Conservation (phyloP, 2,888 invertebrate genomes). For the Malacosoma neustria region DNA sequence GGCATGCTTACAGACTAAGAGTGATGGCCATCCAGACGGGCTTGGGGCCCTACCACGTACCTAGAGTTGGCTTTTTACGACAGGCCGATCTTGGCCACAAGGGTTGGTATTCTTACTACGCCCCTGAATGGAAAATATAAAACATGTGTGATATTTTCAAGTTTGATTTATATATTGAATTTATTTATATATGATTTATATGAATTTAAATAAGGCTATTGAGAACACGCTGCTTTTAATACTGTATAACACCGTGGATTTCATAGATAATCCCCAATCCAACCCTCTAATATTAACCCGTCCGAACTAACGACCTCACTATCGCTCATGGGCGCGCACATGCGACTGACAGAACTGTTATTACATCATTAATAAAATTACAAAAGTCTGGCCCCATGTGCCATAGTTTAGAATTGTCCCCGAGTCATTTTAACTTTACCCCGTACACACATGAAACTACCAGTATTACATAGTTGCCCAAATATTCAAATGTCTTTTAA, state of each 20-base stretch:
- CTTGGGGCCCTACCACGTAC: too few relatives aligned
- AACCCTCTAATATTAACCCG: constrained; percentile 68
- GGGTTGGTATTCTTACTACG: too few relatives aligned
- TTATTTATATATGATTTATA: too few relatives aligned
- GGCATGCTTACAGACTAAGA: too few relatives aligned
- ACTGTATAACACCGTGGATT: constrained; percentile 35
- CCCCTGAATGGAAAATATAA: too few relatives aligned
- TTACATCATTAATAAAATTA: constrained; percentile 76
- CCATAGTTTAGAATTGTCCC: constrained; percentile 42
- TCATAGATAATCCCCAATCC: constrained; percentile 55
- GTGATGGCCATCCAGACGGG: too few relatives aligned
- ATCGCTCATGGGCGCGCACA: constrained; percentile 71
- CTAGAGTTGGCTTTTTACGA: too few relatives aligned
- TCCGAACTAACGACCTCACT: constrained; percentile 66
- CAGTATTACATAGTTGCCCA: too few relatives aligned
- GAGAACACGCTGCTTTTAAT: constrained; percentile 21
- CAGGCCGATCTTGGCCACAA: too few relatives aligned
- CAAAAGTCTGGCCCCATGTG: constrained; percentile 69
- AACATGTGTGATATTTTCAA: too few relatives aligned
- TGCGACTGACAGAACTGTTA: constrained; percentile 72
- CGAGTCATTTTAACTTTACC: constrained; percentile 15
- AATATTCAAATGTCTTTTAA: constrained; percentile 4
- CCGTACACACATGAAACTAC: too few relatives aligned
- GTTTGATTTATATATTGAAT: too few relatives aligned
- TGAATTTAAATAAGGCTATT: constrained; percentile 5